These are phyloP conservation scores for Cyphomyrus discorhynchus DNA, from an alignment of 2,113 vertebrate genomes.

Conservation along the genomic window DNA sequence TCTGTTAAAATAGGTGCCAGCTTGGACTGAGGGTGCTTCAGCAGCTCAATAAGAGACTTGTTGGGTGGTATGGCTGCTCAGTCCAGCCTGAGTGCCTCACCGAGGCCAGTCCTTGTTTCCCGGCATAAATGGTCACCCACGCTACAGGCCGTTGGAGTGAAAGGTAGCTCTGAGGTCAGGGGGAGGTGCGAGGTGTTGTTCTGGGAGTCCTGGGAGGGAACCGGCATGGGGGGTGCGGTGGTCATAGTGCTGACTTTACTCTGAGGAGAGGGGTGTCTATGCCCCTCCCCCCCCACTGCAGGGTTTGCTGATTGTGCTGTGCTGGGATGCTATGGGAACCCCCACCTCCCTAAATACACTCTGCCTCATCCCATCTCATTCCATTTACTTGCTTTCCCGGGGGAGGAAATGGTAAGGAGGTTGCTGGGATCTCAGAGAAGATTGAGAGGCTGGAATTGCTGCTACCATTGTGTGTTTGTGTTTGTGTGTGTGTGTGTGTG, in stretches of 20 bases:
- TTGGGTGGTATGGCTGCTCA: not conserved
- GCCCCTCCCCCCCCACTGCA: not conserved
- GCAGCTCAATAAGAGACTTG: not conserved
- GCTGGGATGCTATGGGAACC: not conserved
- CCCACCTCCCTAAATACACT: not conserved
- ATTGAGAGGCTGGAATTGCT: not conserved
- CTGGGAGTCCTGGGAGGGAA: not conserved
- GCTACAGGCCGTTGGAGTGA: not conserved
- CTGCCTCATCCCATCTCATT: not conserved
- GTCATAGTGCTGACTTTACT: not conserved
- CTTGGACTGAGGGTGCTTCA: not conserved
- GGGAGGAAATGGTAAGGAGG: not conserved
- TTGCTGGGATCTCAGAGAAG: not conserved
- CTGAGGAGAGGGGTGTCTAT: not conserved
- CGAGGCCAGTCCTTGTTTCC: not conserved
- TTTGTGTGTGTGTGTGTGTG: not conserved
- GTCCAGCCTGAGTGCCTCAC: not conserved
- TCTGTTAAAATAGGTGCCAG: not conserved
- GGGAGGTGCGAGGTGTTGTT: not conserved
- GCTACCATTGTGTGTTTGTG: not conserved
- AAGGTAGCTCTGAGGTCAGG: not conserved
- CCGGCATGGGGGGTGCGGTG: not conserved
- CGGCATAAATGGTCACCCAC: not conserved
- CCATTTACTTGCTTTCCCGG: not conserved
- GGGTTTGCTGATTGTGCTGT: not conserved